These are phyloP conservation scores for Notospermus geniculatus DNA, from an alignment of 1,140 invertebrate genomes.

Conservation along the genomic window DNA sequence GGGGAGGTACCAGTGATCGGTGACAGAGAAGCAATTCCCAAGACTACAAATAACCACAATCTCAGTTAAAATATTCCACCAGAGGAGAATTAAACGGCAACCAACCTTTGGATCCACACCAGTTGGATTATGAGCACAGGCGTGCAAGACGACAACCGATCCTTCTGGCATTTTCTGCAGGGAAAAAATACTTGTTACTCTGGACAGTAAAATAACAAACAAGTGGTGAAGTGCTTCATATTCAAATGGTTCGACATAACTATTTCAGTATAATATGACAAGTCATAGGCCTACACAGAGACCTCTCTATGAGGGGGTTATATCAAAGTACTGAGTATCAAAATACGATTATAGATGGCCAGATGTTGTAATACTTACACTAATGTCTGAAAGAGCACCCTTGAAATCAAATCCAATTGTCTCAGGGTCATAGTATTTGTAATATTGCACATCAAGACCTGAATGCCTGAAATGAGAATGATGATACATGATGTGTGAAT, in stretches of 20 bases:
- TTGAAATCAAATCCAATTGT: slow-evolving; percentile 94
- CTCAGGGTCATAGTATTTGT: slow-evolving; percentile 93
- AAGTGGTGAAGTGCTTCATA: too few relatives aligned
- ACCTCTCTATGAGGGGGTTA: too few relatives aligned
- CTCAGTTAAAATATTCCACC: too few relatives aligned
- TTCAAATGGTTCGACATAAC: not conserved
- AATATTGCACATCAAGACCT: slow-evolving; percentile 82
- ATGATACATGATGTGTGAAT: too few relatives aligned
- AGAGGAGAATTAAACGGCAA: not conserved
- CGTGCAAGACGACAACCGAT: slow-evolving; percentile 91
- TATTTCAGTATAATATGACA: slow-evolving; percentile 5
- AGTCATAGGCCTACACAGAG: too few relatives aligned
- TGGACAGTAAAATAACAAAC: too few relatives aligned
- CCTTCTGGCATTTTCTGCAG: slow-evolving; percentile 88
- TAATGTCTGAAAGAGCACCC: slow-evolving; percentile 87
- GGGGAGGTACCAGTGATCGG: too few relatives aligned
- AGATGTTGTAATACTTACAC: slow-evolving; percentile 63
- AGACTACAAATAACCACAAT: too few relatives aligned
- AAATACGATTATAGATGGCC: not conserved
- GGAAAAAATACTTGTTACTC: too few relatives aligned
- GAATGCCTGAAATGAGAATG: slow-evolving; percentile 63
- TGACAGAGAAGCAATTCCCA: too few relatives aligned
- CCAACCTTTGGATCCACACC: slow-evolving; percentile 71
- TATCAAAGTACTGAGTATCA: not conserved
- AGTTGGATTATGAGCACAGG: slow-evolving; percentile 99